Percentiles rank a stretch among this genome's conserved stretches.
Evolutionary conservation across 2,888 invertebrate species (phyloP).

Genomic region (Blastobasis adustella): DNA sequence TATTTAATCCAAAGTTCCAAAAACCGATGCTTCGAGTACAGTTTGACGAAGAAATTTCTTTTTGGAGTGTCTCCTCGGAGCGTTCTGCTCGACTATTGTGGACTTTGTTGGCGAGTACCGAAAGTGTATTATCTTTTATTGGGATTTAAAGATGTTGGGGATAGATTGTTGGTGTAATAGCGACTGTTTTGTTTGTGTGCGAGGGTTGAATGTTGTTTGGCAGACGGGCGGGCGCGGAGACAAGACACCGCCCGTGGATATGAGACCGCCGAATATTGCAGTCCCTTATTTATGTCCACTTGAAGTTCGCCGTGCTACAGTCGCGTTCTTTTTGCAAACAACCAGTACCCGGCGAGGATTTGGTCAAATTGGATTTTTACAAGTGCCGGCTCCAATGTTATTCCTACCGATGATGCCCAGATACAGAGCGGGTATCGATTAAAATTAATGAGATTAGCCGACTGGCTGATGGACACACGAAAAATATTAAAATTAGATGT

Average conservation of each 20-base stretch:
- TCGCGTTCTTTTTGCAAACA: constrained; percentile 23
- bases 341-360: constrained; percentile 29
- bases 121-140: constrained; percentile 48
- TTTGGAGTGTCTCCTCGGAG: constrained; percentile 33
- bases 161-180: constrained; percentile 13
- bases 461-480: too few relatives aligned
- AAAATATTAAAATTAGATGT: too few relatives aligned
- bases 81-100: constrained; percentile 34
- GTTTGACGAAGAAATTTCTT: constrained; percentile 56
- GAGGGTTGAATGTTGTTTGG: constrained; percentile 26
- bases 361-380: constrained; percentile 36
- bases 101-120: constrained; percentile 28
- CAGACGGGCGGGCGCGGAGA: constrained; percentile 5
- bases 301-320: constrained; percentile 62
- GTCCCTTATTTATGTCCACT: constrained; percentile 72
- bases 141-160: constrained; percentile 31
- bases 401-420: too few relatives aligned
- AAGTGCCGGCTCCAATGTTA: background rate
- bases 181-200: constrained; percentile 9
- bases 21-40: constrained; percentile 54
- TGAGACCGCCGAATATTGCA: constrained; percentile 66
- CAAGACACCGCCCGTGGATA: constrained; percentile 52
- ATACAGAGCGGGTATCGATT: too few relatives aligned
- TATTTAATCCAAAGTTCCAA: constrained; percentile 58
- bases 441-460: too few relatives aligned